These are phyloP conservation scores for Ceratoteleas bidentatus DNA, from an alignment of 1,140 invertebrate species.

Conservation along the genomic window DNA sequence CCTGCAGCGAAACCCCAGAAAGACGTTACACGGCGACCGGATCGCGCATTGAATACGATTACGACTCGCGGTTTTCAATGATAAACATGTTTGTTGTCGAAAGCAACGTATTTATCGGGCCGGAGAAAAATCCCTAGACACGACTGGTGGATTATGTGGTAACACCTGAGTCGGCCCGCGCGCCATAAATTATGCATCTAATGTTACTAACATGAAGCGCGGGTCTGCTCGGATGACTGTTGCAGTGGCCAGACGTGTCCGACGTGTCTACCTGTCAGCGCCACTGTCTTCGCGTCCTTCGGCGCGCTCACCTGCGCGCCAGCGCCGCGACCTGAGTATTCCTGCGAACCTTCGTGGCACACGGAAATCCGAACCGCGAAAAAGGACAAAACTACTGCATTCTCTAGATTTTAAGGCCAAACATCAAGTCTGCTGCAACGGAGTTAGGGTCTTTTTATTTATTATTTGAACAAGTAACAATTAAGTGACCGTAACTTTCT, in stretches of 20 bases:
- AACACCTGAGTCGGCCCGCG: constrained; percentile 30
- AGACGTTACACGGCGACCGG: too few species aligned
- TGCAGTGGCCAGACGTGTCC: constrained; percentile 41
- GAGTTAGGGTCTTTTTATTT: too few species aligned
- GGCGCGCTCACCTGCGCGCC: constrained; percentile 36
- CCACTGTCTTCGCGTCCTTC: constrained; percentile 48
- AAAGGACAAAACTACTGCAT: background rate
- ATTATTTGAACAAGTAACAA: too few species aligned
- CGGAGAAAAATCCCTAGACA: constrained; percentile 25
- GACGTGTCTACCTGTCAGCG: constrained; percentile 54
- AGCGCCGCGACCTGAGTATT: constrained; percentile 23
- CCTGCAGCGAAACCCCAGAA: too few species aligned
- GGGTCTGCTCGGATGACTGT: constrained; percentile 55
- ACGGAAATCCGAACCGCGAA: constrained; percentile 30
- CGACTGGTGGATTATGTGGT: constrained; percentile 23
- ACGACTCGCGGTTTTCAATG: too few species aligned
- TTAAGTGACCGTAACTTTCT: too few species aligned
- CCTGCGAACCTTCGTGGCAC: constrained; percentile 13
- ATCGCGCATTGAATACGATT: too few species aligned
- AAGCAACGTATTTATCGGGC: constrained; percentile 2
- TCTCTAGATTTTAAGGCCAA: too few species aligned
- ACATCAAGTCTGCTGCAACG: too few species aligned
- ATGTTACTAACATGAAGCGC: constrained; percentile 64
- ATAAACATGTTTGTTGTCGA: background rate
- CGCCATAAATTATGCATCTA: constrained; percentile 62